phyloP scores from a whole-genome alignment of 2,888 invertebrate species.

The Magallana nippona region DNA sequence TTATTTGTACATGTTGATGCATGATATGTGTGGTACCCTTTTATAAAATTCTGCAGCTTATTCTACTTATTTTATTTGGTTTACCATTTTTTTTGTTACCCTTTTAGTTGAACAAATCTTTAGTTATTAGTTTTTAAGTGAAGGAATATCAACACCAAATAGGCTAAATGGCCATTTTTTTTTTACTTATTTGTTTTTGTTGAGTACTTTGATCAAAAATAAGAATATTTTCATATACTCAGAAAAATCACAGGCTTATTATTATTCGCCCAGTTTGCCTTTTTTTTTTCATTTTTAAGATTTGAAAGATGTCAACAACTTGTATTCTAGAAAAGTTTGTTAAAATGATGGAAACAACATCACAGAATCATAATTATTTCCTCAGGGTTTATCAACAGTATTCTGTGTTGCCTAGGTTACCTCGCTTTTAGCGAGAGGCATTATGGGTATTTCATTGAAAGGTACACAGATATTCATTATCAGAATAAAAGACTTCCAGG shows the following conservation, averaged over 20 bases:
- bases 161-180: no score
- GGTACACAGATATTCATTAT: background rate
- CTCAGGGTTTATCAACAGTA: conserved; percentile 22
- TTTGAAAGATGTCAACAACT: background rate
- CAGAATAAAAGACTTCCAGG: background rate
- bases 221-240: no score
- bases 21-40: background rate
- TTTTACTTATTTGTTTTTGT: no score
- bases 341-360: background rate
- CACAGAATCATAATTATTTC: background rate
- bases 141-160: no score
- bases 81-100: no score
- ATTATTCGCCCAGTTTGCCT: background rate
- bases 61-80: no score
- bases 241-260: no score
- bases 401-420: background rate
- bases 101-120: no score
- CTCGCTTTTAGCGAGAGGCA: background rate
- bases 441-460: background rate
- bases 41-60: background rate
- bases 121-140: no score
- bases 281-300: background rate
- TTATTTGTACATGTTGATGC: conserved; percentile 21
- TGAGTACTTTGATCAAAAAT: no score
- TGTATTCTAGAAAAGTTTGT: background rate